These are phyloP conservation scores for Pedicia rivosa DNA, from an alignment of 2,888 invertebrate species.

Conservation along the genomic window DNA sequence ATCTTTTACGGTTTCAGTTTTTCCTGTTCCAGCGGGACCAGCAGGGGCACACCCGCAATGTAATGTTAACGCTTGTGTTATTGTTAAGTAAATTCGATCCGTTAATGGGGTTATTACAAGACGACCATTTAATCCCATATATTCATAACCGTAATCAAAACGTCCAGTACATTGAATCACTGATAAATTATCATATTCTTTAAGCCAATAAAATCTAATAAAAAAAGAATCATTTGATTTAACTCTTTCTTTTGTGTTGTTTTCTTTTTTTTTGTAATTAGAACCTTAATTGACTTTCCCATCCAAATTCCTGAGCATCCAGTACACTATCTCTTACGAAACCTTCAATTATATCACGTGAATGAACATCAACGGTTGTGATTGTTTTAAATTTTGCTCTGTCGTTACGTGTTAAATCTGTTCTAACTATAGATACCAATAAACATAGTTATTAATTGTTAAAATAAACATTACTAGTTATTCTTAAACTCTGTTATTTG, in stretches of 20 bases:
- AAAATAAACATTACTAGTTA: too few relatives aligned
- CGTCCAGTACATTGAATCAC: constrained; percentile 68
- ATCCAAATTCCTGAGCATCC: constrained; percentile 73
- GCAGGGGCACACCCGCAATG: constrained; percentile 84
- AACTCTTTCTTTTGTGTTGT: background rate
- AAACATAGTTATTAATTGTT: background rate
- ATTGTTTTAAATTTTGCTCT: constrained; percentile 77
- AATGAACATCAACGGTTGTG: constrained; percentile 82
- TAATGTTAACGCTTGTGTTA: constrained; percentile 86
- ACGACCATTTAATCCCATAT: constrained; percentile 85
- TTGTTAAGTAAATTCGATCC: constrained; percentile 81
- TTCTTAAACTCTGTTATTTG: too few relatives aligned
- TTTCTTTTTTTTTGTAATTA: constrained; percentile 11
- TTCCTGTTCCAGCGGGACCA: constrained; percentile 41
- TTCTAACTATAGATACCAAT: constrained; percentile 26
- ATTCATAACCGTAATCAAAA: constrained; percentile 89
- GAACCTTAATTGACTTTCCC: constrained; percentile 75
- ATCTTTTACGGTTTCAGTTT: constrained; percentile 86
- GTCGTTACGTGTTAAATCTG: constrained; percentile 62
- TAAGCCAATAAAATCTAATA: constrained; percentile 66
- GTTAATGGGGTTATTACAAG: constrained; percentile 85
- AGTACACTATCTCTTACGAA: constrained; percentile 69
- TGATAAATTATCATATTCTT: constrained; percentile 59
- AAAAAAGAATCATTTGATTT: constrained; percentile 11
- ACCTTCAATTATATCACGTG: constrained; percentile 74